phyloP scores from a whole-genome alignment of 2,797 vertebrate species.

The Thalassophryne amazonica region DNA sequence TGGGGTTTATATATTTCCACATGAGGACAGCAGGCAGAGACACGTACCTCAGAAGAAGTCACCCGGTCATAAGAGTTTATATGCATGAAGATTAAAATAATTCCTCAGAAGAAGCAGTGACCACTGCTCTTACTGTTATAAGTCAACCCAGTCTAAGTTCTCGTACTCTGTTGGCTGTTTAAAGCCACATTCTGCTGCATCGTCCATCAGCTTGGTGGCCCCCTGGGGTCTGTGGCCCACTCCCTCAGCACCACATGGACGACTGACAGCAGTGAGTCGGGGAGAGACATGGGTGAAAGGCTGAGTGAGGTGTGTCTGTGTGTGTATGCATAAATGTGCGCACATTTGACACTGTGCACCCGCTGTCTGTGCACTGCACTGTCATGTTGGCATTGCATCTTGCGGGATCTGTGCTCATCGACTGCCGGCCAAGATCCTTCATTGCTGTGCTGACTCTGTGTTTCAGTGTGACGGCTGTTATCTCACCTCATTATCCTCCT shows the following conservation, averaged over 20 bases:
- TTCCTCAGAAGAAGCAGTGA: background rate
- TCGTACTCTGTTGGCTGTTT: no score
- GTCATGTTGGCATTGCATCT: conserved; percentile 25
- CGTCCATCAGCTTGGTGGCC: conserved; percentile 14
- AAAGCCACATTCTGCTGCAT: background rate
- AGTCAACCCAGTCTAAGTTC: no score
- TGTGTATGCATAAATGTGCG: background rate
- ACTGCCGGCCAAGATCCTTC: conserved; percentile 37
- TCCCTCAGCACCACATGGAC: background rate
- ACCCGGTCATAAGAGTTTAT: no score
- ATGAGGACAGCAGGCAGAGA: no score
- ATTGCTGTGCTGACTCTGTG: conserved; percentile 34
- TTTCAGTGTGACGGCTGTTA: conserved; percentile 44
- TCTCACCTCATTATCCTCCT: conserved; percentile 49
- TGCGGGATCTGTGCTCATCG: conserved; percentile 23
- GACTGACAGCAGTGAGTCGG: conserved; percentile 30
- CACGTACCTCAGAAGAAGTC: no score
- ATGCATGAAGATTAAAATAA: no score
- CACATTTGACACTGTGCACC: background rate
- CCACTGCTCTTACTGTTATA: background rate
- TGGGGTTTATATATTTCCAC: no score
- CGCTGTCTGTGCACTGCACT: conserved; percentile 2
- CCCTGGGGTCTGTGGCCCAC: conserved; percentile 3
- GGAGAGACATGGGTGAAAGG: conserved; percentile 39
- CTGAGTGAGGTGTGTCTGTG: background rate